Base-by-base conservation (phyloP, 2,113 vertebrate genomes). In the Istiophorus platypterus region DNA sequence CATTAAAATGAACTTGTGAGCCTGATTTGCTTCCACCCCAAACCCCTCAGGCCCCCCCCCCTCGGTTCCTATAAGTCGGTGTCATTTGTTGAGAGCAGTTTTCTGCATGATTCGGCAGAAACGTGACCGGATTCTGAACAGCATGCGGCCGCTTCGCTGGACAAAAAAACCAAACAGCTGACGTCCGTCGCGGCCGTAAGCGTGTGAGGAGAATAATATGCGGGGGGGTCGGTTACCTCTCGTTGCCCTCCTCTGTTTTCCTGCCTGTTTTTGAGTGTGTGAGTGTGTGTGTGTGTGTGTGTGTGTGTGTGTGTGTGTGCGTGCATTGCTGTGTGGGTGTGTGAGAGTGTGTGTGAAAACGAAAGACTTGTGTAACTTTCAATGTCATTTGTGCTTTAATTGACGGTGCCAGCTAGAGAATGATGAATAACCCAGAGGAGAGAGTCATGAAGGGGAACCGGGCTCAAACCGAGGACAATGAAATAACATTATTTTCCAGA, bases 61-160 rank as follows among this genome's bases (percentile, higher is more conserved):
- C n/a, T n/a, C n/a, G n/a, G n/a, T n/a, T 22, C 14, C 18, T 65
- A 65, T 51, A 61, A 78, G 71, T 76, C 9, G 42, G 63, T 73
- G 27, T 41, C 31, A 71, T 77, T 84, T 79, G 63, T 51, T 7
- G 68, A 39, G 62, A 68, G 64, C 47, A 11, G 42, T 51, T 83
- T 83, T 81, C 68, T 78, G 78, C 75, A 18, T 64, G 72, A 85
- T 72, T 72, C 69, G 58, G 26, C 75, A 57, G 59, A 62, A 72
- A 74, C 68, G 77, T 89, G 85, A 83, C 8, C 52, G 34, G 67
- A 83, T 70, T 90, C 68, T 42, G n/a, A 74, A 66, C 62, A 74
- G 22, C 75, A 20, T 72, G 78, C 2, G 75, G 76, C 9, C 1
- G 39, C 26, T 70, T 45, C 6, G 27, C 29, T 10, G 18, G 57